Conservation (phyloP, 2,113 vertebrate genomes). For the Neogobius melanostomus region DNA sequence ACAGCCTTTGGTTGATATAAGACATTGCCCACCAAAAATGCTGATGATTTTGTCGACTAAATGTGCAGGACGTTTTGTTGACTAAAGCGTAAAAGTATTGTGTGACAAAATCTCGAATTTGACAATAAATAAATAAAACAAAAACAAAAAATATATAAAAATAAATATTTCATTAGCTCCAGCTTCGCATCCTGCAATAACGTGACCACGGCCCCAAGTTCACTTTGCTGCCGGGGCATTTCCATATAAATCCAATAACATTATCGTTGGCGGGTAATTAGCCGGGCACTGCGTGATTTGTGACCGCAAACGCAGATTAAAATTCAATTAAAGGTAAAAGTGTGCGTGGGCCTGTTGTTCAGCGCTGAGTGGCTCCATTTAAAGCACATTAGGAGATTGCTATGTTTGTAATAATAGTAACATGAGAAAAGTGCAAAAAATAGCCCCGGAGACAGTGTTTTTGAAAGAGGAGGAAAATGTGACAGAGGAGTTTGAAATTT, state of each 20-base stretch:
- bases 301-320: constrained; percentile 75
- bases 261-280: constrained; percentile 75
- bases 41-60: too few species aligned
- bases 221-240: constrained; percentile 62
- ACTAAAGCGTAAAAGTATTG: too few species aligned
- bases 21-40: too few species aligned
- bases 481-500: background rate
- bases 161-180: constrained; percentile 1
- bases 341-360: constrained; percentile 55
- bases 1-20: too few species aligned
- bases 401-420: constrained; percentile 24
- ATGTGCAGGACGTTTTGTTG: too few species aligned
- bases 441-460: background rate
- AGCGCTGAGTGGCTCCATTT: constrained; percentile 63
- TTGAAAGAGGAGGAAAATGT: background rate
- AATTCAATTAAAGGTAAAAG: constrained; percentile 73
- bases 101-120: too few species aligned
- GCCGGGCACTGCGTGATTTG: constrained; percentile 64
- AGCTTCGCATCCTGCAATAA: constrained; percentile 45
- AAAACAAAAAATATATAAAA: too few species aligned
- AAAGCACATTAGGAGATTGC: constrained; percentile 54
- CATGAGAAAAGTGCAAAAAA: background rate
- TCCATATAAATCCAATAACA: constrained; percentile 72
- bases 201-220: constrained; percentile 47
- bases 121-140: too few species aligned